These are phyloP conservation scores for Hippopotamus amphibius DNA, from an alignment of 2,113 vertebrate species.

Conservation along the genomic window DNA sequence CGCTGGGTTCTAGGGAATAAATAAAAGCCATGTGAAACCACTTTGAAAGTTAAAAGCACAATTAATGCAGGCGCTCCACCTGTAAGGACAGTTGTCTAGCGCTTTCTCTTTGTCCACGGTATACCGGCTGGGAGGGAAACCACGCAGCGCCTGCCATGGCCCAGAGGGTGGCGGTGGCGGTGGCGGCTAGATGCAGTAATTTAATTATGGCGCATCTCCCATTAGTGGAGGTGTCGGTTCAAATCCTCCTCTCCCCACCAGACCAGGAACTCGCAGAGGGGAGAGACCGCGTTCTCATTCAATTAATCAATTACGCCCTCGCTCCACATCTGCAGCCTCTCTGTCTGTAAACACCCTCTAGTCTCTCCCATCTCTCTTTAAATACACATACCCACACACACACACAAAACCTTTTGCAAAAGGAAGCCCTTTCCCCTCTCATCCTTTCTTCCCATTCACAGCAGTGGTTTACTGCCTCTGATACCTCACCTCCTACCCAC, in stretches of 20 bases:
- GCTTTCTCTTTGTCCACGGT: accelerated
- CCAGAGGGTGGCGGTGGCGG: accelerated
- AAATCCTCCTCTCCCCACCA: neutral
- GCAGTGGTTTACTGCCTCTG: accelerated
- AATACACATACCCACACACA: neutral
- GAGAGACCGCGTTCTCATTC: neutral
- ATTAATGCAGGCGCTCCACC: accelerated
- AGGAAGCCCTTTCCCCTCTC: neutral
- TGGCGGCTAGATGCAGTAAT: accelerated
- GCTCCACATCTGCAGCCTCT: neutral
- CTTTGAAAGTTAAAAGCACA: constrained; percentile 54
- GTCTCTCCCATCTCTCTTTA: neutral
- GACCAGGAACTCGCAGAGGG: neutral
- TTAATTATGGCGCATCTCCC: neutral
- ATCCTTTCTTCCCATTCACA: accelerated
- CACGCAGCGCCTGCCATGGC: accelerated
- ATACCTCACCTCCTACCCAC: accelerated
- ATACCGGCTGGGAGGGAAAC: neutral
- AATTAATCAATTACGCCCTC: neutral
- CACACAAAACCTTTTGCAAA: neutral
- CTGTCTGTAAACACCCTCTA: neutral
- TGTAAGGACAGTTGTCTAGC: neutral
- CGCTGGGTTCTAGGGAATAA: neutral
- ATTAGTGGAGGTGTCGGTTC: neutral
- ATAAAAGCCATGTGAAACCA: constrained; percentile 49